Evolutionary conservation across 1,140 invertebrate genomes (phyloP), one percentile per base, ranked within the genome.

Genomic region (Cataglyphis hispanica): DNA sequence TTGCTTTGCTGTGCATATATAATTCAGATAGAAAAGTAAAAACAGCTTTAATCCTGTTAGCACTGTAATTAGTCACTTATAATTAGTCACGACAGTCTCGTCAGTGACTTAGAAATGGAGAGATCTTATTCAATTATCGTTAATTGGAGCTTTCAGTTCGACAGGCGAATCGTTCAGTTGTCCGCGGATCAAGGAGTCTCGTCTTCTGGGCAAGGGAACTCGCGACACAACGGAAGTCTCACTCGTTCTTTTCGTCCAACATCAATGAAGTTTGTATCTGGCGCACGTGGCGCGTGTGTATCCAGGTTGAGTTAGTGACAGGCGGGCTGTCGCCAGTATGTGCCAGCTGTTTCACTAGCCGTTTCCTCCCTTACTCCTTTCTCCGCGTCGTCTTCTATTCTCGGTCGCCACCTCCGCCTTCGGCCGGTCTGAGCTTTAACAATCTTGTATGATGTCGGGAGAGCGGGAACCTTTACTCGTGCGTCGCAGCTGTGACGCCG

Each of bases 221-320:
- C 40, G n/a, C 27, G 25, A 22, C 37, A 78, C 22, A 19, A 11
- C 63, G 74, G 63, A 84, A 86, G 84, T 87, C 85, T 86, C 85
- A 60, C 86, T 92, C 90, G 84, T 93, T 91, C 90, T 92, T 93
- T 91, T 92, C 91, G 89, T 63, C 78, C 92, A 92, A 94, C 93
- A 94, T 94, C 93, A 94, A 94, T 94, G 94, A 94, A 94, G 93
- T 94, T 94, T 94, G 93, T 94, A 93, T 94, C 91, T 92, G 88
- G 93, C 86, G 91, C 93, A 94, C 93, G 93, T 94, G 94, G 93
- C 92, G 94, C 93, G 91, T 93, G 94, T 94, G 92, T 94, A 94
- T 94, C 91, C 90, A 92, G 92, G 92, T 93, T 94, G 93, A 94
- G 92, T 94, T 94, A 94, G 93, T 94, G 93, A 94, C 91, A 91